These are phyloP conservation scores for Tipula vernalis DNA, from an alignment of 2,888 invertebrate genomes.

Conservation along the genomic window DNA sequence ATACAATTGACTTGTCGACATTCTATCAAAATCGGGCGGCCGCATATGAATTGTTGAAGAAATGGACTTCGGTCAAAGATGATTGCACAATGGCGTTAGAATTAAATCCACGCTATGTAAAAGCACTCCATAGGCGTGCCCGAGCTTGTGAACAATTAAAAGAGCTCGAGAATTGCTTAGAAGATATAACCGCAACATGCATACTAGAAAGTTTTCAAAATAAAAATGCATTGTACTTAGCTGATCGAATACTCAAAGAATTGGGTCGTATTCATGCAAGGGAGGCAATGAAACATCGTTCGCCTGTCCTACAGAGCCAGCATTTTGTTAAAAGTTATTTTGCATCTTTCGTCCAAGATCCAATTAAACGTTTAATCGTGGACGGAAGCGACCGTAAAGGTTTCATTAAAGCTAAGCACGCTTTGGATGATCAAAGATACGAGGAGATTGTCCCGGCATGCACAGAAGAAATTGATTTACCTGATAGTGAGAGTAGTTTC, in stretches of 20 bases:
- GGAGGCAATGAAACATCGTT: conserved; percentile 54
- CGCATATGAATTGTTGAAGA: conserved; percentile 81
- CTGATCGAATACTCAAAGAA: conserved; percentile 66
- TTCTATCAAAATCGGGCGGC: conserved; percentile 95
- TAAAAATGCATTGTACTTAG: conserved; percentile 63
- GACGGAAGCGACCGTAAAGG: conserved; percentile 41
- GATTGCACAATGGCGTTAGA: conserved; percentile 80
- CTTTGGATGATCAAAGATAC: conserved; percentile 57
- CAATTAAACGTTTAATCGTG: conserved; percentile 47
- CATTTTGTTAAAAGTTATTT: conserved; percentile 81
- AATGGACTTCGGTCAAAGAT: conserved; percentile 69
- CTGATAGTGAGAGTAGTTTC: conserved; percentile 45
- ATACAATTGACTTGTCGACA: conserved; percentile 65
- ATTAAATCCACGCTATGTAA: conserved; percentile 73
- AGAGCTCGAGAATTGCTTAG: conserved; percentile 67
- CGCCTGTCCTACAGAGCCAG: conserved; percentile 69
- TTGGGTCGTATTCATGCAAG: conserved; percentile 60
- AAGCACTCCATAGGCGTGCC: conserved; percentile 75
- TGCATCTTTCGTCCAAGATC: conserved; percentile 77
- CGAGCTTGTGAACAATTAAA: conserved; percentile 70
- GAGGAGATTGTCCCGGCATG: conserved; percentile 69
- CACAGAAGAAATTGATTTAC: conserved; percentile 58
- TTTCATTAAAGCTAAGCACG: conserved; percentile 57
- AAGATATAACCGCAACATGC: conserved; percentile 88
- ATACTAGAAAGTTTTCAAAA: conserved; percentile 82